Evolutionary conservation across 2,797 vertebrate species (phyloP).

Genomic region (Hippopotamyrus pictus): DNA sequence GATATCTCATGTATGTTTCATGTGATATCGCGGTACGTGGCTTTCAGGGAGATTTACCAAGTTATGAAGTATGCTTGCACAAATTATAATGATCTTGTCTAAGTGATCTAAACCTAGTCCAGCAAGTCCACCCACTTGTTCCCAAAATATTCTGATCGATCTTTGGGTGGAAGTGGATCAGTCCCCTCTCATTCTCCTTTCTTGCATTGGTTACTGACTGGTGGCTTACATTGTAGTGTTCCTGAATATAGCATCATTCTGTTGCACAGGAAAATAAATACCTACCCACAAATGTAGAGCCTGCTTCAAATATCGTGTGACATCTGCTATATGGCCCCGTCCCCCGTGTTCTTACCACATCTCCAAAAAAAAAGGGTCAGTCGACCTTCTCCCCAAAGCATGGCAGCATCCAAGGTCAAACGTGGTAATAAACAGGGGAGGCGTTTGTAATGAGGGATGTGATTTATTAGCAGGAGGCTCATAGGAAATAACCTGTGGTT

Average conservation of each 20-base stretch:
- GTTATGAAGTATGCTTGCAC: neutral
- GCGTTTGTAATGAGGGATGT: constrained; percentile 2
- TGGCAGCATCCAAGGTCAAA: constrained; percentile 11
- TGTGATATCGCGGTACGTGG: neutral
- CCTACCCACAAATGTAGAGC: neutral
- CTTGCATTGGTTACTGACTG: neutral
- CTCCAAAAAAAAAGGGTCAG: neutral
- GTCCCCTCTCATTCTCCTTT: neutral
- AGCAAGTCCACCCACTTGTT: neutral
- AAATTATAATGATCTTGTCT: neutral
- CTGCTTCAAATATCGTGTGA: neutral
- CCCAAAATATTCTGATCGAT: neutral
- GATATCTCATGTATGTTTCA: neutral
- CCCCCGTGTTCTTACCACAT: neutral
- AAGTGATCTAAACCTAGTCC: neutral
- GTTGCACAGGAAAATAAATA: neutral
- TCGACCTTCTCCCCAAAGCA: neutral
- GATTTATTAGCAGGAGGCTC: neutral
- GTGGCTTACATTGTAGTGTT: neutral
- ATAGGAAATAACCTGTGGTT: neutral
- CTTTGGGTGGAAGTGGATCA: neutral
- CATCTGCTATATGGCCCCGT: neutral
- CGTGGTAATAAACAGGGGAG: neutral
- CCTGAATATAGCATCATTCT: neutral
- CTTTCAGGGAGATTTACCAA: neutral